Percentiles rank a stretch among this genome's conserved stretches.
These are phyloP conservation scores for Amphipyra berbera DNA, from an alignment of 2,888 invertebrate species.

Conservation along the genomic window DNA sequence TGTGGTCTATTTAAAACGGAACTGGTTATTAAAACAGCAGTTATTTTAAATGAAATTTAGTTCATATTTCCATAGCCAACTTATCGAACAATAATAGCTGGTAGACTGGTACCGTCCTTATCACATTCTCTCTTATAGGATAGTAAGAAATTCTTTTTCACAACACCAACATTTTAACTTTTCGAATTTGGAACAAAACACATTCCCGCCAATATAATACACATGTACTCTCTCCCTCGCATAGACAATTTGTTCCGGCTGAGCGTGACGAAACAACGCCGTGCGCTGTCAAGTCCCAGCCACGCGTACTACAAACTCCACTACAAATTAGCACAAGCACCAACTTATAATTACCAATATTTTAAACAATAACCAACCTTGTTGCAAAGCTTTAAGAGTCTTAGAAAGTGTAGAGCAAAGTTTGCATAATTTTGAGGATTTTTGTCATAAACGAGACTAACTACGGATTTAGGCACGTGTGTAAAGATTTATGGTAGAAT, in stretches of 20 bases:
- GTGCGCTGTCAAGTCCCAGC: constrained; percentile 80
- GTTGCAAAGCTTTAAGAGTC: constrained; percentile 22
- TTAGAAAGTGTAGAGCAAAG: constrained; percentile 11
- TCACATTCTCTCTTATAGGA: too few species aligned
- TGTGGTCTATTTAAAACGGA: too few species aligned
- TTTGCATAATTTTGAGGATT: constrained; percentile 55
- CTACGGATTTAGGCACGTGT: constrained; percentile 73
- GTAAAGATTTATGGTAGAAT: constrained; percentile 74
- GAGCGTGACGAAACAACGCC: constrained; percentile 83
- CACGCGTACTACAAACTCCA: constrained; percentile 78
- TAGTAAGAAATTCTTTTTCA: neutral
- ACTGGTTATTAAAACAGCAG: too few species aligned
- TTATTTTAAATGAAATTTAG: too few species aligned
- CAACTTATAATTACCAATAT: constrained; percentile 22
- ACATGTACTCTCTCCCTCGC: constrained; percentile 70
- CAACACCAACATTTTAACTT: constrained; percentile 7
- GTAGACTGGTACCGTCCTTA: too few species aligned
- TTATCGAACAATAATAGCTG: too few species aligned
- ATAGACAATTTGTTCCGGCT: constrained; percentile 86
- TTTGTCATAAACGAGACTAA: constrained; percentile 59
- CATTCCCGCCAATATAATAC: constrained; percentile 19
- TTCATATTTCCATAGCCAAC: too few species aligned
- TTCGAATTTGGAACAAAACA: constrained; percentile 18
- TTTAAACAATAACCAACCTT: constrained; percentile 50
- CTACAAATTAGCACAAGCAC: constrained; percentile 68